phyloP scores from a whole-genome alignment of 2,113 vertebrate species.

The Nesogale talazaci region DNA sequence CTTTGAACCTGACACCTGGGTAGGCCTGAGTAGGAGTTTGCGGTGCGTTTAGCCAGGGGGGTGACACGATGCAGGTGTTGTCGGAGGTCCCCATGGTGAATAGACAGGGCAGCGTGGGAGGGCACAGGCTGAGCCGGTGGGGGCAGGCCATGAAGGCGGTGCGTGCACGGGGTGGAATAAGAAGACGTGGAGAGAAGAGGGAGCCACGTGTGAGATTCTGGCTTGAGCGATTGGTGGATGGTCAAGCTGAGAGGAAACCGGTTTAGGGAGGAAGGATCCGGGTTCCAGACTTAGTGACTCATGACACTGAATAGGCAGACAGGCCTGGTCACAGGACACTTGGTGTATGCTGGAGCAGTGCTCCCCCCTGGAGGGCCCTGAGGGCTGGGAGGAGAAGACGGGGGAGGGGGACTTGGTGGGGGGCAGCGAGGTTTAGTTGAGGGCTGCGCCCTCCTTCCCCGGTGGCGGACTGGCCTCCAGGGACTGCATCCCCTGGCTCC shows the following conservation, averaged over 20 bases:
- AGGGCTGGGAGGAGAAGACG: neutral
- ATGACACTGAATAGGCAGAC: neutral
- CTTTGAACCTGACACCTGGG: too few species aligned
- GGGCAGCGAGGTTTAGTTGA: neutral
- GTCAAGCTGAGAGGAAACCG: neutral
- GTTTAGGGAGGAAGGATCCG: neutral
- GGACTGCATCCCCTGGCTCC: neutral
- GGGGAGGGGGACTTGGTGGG: too few species aligned
- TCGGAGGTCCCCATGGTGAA: too few species aligned
- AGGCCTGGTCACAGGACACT: neutral
- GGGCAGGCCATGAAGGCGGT: neutral
- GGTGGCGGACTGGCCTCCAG: neutral
- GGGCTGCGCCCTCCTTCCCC: neutral
- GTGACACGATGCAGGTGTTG: neutral
- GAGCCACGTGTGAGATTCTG: neutral
- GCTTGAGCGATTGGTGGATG: neutral
- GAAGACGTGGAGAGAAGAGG: neutral
- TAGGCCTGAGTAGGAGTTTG: neutral
- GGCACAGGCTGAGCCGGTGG: neutral
- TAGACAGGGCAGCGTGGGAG: neutral
- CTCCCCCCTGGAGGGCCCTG: fast-evolving
- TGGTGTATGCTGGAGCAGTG: neutral
- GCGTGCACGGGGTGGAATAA: neutral
- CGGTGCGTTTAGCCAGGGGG: neutral
- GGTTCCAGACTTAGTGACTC: neutral